Conservation (phyloP, 2,888 invertebrate genomes). For the Panzeria rudis region DNA sequence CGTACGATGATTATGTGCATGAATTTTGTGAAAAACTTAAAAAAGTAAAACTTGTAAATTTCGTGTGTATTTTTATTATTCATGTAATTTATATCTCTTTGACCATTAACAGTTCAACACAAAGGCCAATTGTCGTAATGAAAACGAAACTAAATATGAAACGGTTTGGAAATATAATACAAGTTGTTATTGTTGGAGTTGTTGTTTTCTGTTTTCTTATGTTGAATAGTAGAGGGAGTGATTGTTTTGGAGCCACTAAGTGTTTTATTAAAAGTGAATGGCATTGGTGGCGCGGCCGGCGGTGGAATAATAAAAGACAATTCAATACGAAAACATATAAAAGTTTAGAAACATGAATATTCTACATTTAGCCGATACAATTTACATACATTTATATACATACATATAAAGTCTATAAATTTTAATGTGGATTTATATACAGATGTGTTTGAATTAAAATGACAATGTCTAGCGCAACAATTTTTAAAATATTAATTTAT, state of each 20-base stretch:
- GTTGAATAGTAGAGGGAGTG: constrained; percentile 47
- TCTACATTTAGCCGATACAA: constrained; percentile 29
- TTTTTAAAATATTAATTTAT: too few relatives aligned
- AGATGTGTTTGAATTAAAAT: background rate
- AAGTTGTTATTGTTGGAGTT: background rate
- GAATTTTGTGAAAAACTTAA: constrained; percentile 49
- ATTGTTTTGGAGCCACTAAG: constrained; percentile 39
- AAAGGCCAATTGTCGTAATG: constrained; percentile 57
- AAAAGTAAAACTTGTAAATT: constrained; percentile 43
- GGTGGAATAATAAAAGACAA: constrained; percentile 34
- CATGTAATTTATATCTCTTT: constrained; percentile 60
- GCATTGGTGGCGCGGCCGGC: too few relatives aligned
- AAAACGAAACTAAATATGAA: constrained; percentile 56
- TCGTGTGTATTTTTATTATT: constrained; percentile 12
- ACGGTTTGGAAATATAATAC: constrained; percentile 51
- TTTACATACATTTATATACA: constrained; percentile 2
- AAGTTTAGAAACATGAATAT: constrained; percentile 36
- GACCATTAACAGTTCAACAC: constrained; percentile 59
- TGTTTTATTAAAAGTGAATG: constrained; percentile 50
- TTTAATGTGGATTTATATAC: background rate
- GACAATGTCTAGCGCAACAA: too few relatives aligned
- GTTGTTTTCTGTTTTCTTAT: background rate
- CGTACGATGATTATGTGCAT: background rate
- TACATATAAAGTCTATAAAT: background rate
- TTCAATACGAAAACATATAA: constrained; percentile 48